These are phyloP conservation scores for Drosophila oshimai DNA, from an alignment of 1,140 invertebrate genomes.

Conservation along the genomic window DNA sequence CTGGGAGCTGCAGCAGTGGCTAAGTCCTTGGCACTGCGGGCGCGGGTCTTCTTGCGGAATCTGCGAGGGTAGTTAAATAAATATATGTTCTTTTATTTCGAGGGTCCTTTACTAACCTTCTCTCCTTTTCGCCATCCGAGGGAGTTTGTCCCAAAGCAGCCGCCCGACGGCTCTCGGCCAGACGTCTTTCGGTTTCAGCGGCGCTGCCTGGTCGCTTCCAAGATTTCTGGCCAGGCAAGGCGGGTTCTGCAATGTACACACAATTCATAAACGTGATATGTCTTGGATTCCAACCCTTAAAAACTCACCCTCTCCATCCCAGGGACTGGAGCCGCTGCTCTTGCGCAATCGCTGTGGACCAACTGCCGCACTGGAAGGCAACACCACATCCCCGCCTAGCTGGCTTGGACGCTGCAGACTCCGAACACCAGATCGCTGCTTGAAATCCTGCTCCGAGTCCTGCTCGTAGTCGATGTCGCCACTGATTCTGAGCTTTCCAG, in stretches of 20 bases:
- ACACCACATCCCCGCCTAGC: constrained; percentile 40
- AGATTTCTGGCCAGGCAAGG: constrained; percentile 84
- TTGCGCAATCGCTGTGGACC: constrained; percentile 68
- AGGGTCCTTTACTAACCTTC: constrained; percentile 40
- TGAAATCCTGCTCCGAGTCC: constrained; percentile 78
- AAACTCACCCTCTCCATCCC: constrained; percentile 84
- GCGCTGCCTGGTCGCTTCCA: constrained; percentile 87
- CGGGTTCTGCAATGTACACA: constrained; percentile 63
- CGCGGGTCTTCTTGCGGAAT: constrained; percentile 76
- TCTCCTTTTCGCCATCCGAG: constrained; percentile 82
- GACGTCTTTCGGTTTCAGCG: constrained; percentile 83
- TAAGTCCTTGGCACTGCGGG: constrained; percentile 70
- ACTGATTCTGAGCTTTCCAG: constrained; percentile 59
- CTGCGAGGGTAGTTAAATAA: constrained; percentile 7
- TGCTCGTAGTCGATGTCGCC: constrained; percentile 81
- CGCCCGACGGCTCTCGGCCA: constrained; percentile 83
- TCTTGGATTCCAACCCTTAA: too few relatives aligned
- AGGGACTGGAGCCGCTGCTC: constrained; percentile 84
- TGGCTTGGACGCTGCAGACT: constrained; percentile 76
- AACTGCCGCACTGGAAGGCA: constrained; percentile 19
- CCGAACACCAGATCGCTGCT: constrained; percentile 38
- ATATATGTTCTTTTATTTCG: background rate
- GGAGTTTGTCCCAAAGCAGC: constrained; percentile 74
- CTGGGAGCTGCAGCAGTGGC: constrained; percentile 20
- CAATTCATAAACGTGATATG: background rate